Conservation (phyloP, 2,113 vertebrate genomes). For the Theropithecus gelada region DNA sequence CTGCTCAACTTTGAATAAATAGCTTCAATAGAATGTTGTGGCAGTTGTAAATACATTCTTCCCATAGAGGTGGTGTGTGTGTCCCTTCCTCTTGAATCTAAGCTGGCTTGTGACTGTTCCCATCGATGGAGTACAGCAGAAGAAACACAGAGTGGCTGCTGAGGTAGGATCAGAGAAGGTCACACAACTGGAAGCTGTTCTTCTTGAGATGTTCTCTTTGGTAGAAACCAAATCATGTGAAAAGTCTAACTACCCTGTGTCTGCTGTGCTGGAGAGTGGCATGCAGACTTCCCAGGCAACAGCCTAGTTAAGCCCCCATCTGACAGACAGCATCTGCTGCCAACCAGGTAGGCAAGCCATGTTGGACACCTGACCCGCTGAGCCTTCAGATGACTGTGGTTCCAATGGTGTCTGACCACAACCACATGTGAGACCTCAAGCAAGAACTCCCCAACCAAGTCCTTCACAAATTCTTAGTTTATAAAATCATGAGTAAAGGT, state of each 20-base stretch:
- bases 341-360: neutral
- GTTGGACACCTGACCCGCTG: neutral
- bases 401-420: neutral
- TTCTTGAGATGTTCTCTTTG: neutral
- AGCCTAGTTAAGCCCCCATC: neutral
- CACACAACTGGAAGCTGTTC: neutral
- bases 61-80: neutral
- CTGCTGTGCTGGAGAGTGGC: neutral
- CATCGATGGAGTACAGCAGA: neutral
- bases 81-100: neutral
- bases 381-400: too few relatives aligned
- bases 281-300: too few relatives aligned
- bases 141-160: neutral
- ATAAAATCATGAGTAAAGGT: neutral
- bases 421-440: neutral
- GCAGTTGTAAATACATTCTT: neutral
- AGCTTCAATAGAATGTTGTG: neutral
- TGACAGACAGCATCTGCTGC: neutral
- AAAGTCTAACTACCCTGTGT: accelerated
- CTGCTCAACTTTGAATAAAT: neutral
- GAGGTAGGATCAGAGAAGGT: neutral
- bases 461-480: neutral
- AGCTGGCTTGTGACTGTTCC: neutral
- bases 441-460: neutral
- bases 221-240: neutral